These are phyloP conservation scores for Phasianus colchicus DNA, from an alignment of 2,113 vertebrate species.

Conservation along the genomic window DNA sequence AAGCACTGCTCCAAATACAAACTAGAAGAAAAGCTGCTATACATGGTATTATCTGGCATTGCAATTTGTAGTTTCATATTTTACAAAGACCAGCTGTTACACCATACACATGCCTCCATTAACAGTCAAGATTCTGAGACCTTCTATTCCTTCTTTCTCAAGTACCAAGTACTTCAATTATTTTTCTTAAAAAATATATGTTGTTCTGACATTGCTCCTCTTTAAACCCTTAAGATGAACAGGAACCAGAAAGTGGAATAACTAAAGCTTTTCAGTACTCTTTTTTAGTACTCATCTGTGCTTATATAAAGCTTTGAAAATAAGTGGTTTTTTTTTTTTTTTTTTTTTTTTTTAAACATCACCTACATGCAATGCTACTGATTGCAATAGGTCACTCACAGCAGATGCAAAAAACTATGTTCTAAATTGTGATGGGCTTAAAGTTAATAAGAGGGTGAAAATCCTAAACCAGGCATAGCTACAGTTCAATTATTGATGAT, in stretches of 20 bases:
- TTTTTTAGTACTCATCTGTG: background rate
- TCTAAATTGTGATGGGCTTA: background rate
- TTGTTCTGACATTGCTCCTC: background rate
- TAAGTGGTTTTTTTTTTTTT: background rate
- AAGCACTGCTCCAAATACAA: slow-evolving; percentile 54
- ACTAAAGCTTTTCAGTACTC: background rate
- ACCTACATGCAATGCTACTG: background rate
- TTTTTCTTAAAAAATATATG: background rate
- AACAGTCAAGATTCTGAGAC: background rate
- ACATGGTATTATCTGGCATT: slow-evolving; percentile 33
- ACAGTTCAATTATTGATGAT: background rate
- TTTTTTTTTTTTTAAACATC: background rate
- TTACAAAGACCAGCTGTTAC: background rate
- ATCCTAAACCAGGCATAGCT: background rate
- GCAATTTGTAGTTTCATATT: background rate
- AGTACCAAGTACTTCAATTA: background rate
- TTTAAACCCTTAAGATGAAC: background rate
- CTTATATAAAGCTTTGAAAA: background rate
- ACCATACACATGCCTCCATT: background rate
- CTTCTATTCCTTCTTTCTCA: background rate
- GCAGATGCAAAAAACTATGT: background rate
- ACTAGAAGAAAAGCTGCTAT: slow-evolving; percentile 46
- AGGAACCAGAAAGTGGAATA: background rate
- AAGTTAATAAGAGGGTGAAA: background rate
- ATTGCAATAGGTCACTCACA: background rate